Percentiles rank a stretch among this genome's conserved stretches.
These are phyloP conservation scores for Styela plicata DNA, from an alignment of 23 tunicate species.

Conservation along the genomic window DNA sequence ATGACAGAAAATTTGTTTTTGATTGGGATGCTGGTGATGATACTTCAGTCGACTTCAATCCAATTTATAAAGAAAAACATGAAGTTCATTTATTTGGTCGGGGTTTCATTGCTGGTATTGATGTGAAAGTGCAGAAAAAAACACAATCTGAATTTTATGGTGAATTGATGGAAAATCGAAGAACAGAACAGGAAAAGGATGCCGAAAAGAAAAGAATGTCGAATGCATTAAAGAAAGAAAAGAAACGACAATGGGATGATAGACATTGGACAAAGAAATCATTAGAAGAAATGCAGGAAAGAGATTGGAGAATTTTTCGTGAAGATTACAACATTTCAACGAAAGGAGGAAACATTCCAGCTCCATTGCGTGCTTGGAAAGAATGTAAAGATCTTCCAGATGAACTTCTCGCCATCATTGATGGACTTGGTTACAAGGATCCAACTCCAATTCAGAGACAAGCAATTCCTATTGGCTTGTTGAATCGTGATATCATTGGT, in stretches of 20 bases:
- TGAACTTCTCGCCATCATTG: conserved; percentile 68
- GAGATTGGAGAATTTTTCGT: conserved; percentile 98
- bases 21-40: conserved; percentile 99
- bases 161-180: conserved; percentile 69
- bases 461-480: conserved; percentile 94
- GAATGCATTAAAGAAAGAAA: conserved; percentile 67
- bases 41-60: conserved; percentile 95
- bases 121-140: conserved; percentile 85
- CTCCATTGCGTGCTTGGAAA: conserved; percentile 80
- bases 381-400: conserved; percentile 80
- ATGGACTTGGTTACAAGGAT: conserved; percentile 78
- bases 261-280: conserved; percentile 96
- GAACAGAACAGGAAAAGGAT: conserved; percentile 83
- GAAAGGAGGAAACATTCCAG: conserved; percentile 97
- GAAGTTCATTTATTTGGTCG: conserved; percentile 95
- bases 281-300: conserved; percentile 75
- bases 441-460: conserved; percentile 98
- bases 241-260: conserved; percentile 78
- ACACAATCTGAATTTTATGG: conserved; percentile 79
- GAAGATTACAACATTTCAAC: conserved; percentile 97
- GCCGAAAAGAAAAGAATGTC: conserved; percentile 73
- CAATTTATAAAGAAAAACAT: conserved; percentile 94
- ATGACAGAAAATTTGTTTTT: conserved; percentile 99
- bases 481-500: conserved; percentile 93
- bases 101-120: conserved; percentile 96